Conservation (phyloP, 2,888 invertebrate genomes). For the Prosopocoilus inquinatus region DNA sequence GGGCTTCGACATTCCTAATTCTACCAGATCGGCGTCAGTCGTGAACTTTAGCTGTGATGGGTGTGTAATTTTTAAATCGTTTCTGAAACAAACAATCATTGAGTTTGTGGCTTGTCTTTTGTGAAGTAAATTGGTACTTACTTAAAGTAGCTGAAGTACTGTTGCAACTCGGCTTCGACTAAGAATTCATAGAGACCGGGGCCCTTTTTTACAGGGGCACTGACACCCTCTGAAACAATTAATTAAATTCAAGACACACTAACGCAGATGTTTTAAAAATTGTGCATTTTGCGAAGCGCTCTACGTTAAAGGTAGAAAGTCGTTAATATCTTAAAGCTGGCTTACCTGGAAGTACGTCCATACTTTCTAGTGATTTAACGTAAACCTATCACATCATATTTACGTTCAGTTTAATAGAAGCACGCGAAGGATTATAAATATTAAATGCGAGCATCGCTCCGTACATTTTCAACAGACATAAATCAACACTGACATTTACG, state of each 20-base stretch:
- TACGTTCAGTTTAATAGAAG: not conserved
- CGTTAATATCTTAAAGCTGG: too few relatives aligned
- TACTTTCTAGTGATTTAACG: conserved; percentile 18
- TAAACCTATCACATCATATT: not conserved
- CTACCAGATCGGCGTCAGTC: conserved; percentile 84
- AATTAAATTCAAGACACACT: too few relatives aligned
- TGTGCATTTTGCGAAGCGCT: conserved; percentile 19
- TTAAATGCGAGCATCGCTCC: too few relatives aligned
- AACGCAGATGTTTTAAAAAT: conserved; percentile 15
- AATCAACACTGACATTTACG: too few relatives aligned
- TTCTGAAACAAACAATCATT: conserved; percentile 52
- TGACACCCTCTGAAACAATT: conserved; percentile 28
- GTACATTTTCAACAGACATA: too few relatives aligned
- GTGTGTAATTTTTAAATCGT: conserved; percentile 85
- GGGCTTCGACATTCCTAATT: conserved; percentile 91
- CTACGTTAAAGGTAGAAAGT: conserved; percentile 30
- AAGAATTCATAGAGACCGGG: conserved; percentile 85
- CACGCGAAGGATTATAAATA: too few relatives aligned
- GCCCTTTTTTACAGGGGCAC: conserved; percentile 51
- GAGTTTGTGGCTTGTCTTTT: not conserved
- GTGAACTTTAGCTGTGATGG: conserved; percentile 92
- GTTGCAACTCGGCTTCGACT: conserved; percentile 89
- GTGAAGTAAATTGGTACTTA: conserved; percentile 46
- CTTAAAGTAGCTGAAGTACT: conserved; percentile 81
- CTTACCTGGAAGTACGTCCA: conserved; percentile 45